Evolutionary conservation across 2,888 invertebrate species (phyloP).

Genomic region (Drosophila seclusa): DNA sequence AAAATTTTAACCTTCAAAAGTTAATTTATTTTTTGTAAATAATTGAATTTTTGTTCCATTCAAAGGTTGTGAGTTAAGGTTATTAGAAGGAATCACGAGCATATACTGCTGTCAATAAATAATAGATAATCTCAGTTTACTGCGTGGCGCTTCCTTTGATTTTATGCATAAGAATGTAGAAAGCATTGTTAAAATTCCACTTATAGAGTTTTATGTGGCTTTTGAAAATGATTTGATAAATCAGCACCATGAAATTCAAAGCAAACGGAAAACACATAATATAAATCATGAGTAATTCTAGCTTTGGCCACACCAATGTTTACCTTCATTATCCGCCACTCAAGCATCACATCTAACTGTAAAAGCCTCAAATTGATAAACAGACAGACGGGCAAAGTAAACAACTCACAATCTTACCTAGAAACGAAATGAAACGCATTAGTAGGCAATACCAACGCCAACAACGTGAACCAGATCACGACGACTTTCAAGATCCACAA

Average conservation of each 20-base stretch:
- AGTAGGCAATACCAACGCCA: slow-evolving; percentile 27
- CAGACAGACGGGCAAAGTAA: slow-evolving; percentile 43
- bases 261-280: slow-evolving; percentile 8
- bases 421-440: slow-evolving; percentile 42
- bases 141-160: neutral
- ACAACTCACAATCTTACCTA: slow-evolving; percentile 46
- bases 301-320: slow-evolving; percentile 41
- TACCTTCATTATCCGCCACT: slow-evolving; percentile 51
- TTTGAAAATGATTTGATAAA: neutral
- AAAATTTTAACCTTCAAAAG: neutral
- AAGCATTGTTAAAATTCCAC: neutral
- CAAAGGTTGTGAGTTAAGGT: neutral
- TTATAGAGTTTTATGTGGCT: neutral
- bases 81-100: neutral
- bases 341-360: slow-evolving; percentile 64
- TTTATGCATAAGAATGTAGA: neutral
- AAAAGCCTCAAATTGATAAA: slow-evolving; percentile 72
- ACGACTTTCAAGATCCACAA: slow-evolving; percentile 39
- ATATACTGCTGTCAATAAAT: neutral
- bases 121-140: neutral
- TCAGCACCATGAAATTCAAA: slow-evolving; percentile 7
- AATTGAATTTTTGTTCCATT: neutral
- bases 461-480: slow-evolving; percentile 1
- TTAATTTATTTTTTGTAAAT: too few species aligned
- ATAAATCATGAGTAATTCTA: slow-evolving; percentile 13